Percentiles rank a stretch among this genome's conserved stretches.
These are phyloP conservation scores for Dryoscopus gambensis DNA, from an alignment of 2,113 vertebrate genomes.

Conservation along the genomic window DNA sequence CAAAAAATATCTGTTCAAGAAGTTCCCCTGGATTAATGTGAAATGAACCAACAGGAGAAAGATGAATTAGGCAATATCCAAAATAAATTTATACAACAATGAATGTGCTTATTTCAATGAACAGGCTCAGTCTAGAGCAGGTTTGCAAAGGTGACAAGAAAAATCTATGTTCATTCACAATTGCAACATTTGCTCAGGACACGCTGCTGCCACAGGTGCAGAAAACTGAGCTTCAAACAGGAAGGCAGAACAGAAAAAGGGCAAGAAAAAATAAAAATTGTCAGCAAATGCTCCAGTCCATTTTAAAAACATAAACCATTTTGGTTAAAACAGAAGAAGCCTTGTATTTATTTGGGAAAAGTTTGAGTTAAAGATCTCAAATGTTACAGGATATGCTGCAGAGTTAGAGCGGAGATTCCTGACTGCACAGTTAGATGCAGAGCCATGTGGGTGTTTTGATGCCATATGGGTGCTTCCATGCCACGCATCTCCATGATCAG, in stretches of 20 bases:
- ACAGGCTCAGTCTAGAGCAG: not conserved
- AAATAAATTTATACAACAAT: not conserved
- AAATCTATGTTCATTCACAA: not conserved
- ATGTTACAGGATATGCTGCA: not conserved
- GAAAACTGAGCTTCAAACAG: not conserved
- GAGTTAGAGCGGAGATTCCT: not conserved
- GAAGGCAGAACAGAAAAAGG: not conserved
- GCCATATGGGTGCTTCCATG: not conserved
- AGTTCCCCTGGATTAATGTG: not conserved
- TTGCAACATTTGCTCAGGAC: not conserved
- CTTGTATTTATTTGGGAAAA: not conserved
- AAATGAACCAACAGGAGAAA: not conserved
- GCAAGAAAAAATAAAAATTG: rapidly evolving
- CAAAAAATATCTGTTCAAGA: not conserved
- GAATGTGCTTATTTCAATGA: not conserved
- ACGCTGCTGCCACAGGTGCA: not conserved
- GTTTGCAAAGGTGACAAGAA: not conserved
- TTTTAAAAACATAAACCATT: not conserved
- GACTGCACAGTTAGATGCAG: not conserved
- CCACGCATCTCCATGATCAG: not conserved
- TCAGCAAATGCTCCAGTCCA: not conserved
- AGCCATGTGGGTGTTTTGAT: not conserved
- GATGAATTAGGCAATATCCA: not conserved
- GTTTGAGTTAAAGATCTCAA: not conserved
- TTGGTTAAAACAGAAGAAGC: not conserved